A percentile compares a stretch with the other conserved stretches of the same genome.
Evolutionary conservation across 2,888 invertebrate genomes (phyloP).

Genomic region (Allacma fusca): DNA sequence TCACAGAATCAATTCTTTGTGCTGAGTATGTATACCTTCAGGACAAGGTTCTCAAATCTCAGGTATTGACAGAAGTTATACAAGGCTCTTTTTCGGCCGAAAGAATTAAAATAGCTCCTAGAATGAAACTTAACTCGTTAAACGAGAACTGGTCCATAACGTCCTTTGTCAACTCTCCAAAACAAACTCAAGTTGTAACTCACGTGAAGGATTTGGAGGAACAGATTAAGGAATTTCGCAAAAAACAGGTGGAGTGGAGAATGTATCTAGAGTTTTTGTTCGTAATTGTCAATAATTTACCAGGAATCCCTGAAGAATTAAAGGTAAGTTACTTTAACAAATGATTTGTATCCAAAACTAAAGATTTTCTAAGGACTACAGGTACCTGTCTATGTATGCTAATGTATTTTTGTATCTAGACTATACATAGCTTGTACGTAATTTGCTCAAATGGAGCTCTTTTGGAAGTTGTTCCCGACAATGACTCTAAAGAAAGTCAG

Average conservation of each 20-base stretch:
- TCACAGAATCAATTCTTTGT: conserved; percentile 50
- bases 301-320: conserved; percentile 12
- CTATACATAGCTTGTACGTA: conserved; percentile 34
- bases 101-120: background rate
- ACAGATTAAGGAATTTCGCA: background rate
- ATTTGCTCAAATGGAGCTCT: conserved; percentile 32
- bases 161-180: background rate
- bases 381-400: too few species aligned
- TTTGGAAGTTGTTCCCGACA: conserved; percentile 25
- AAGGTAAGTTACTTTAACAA: conserved; percentile 14
- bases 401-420: conserved; percentile 11
- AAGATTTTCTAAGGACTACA: background rate
- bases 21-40: background rate
- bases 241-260: conserved; percentile 21
- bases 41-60: background rate
- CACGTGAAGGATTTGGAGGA: conserved; percentile 21
- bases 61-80: background rate
- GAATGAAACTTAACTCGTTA: background rate
- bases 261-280: conserved; percentile 16
- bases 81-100: background rate
- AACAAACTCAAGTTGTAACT: background rate
- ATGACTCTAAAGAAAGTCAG: background rate
- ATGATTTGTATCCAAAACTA: background rate
- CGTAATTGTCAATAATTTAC: background rate
- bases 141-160: background rate